Evolutionary conservation across 2,113 vertebrate genomes (phyloP).

Genomic region (Corythornis vintsioides): DNA sequence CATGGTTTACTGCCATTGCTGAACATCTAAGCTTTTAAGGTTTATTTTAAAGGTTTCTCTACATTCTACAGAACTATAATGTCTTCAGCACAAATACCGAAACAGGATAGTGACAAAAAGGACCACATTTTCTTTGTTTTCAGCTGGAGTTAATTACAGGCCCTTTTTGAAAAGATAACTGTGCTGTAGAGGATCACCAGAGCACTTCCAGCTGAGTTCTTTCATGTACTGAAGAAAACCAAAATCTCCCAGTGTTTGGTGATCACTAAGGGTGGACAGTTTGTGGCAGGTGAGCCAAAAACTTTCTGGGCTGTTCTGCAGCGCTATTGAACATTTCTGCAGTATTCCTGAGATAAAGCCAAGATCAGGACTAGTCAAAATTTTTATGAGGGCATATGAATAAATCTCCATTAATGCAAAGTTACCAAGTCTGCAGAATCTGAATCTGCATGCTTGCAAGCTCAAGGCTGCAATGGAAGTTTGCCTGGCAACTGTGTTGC

Average conservation of each 20-base stretch:
- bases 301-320: background rate
- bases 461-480: background rate
- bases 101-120: background rate
- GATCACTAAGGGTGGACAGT: background rate
- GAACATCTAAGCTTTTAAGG: background rate
- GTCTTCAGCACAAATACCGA: background rate
- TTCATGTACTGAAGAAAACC: background rate
- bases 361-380: background rate
- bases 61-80: background rate
- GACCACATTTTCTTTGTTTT: background rate
- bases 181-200: background rate
- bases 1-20: background rate
- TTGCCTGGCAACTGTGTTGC: background rate
- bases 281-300: background rate
- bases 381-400: background rate
- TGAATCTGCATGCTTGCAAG: slow-evolving; percentile 2
- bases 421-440: background rate
- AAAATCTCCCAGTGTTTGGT: background rate
- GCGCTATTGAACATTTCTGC: background rate
- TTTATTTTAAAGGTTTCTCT: background rate
- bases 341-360: background rate
- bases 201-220: background rate
- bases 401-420: background rate
- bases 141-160: background rate
- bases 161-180: background rate